Evolutionary conservation across 1,140 invertebrate genomes (phyloP).

Genomic region (Zaprionus vittiger): DNA sequence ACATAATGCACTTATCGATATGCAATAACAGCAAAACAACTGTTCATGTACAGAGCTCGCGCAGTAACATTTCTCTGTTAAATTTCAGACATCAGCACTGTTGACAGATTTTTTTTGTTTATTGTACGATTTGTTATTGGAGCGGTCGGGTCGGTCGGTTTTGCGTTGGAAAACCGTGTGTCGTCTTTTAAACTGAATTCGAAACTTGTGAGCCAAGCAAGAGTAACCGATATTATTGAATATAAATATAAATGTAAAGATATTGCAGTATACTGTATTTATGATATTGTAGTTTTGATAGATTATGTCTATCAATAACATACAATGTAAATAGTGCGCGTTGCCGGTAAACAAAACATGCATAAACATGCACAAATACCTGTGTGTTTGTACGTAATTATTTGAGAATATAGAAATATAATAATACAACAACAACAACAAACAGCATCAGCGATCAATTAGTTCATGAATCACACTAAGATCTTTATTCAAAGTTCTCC

Average conservation of each 20-base stretch:
- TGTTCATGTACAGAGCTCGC: neutral
- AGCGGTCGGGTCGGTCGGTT: constrained; percentile 38
- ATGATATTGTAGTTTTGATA: constrained; percentile 1
- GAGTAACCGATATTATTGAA: constrained; percentile 12
- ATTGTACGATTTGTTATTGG: constrained; percentile 41
- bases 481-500: constrained; percentile 14
- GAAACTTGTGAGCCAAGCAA: constrained; percentile 12
- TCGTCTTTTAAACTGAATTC: constrained; percentile 31
- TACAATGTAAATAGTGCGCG: constrained; percentile 10
- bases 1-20: constrained; percentile 29
- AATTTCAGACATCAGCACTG: constrained; percentile 3
- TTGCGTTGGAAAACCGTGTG: constrained; percentile 15
- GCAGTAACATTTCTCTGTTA: constrained; percentile 25
- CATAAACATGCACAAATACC: constrained; percentile 18
- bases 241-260: constrained; percentile 17
- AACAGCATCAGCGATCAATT: neutral
- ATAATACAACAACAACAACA: neutral
- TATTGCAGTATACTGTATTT: neutral
- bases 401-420: neutral
- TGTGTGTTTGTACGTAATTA: neutral
- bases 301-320: neutral
- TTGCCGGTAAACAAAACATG: constrained; percentile 30
- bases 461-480: neutral
- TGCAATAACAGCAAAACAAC: neutral
- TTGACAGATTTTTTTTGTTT: constrained; percentile 35